Base-by-base conservation (phyloP, 2,888 invertebrate species). In the Cheilosia variabilis region DNA sequence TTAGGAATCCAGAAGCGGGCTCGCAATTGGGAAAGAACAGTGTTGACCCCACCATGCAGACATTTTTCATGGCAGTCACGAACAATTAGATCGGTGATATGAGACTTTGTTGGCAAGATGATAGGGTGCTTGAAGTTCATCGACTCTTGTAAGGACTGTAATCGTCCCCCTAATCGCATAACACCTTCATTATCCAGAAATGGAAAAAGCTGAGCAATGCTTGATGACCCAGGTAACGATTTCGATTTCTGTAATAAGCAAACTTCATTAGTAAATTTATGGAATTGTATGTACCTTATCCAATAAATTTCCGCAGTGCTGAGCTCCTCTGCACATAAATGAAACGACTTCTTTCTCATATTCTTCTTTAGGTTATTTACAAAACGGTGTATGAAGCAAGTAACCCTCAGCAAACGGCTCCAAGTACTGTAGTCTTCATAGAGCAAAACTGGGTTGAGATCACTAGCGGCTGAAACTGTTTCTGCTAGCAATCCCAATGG, bases 221-320 rank as follows among this genome's bases (percentile, higher is more conserved):
- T 41, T 1, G 52, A 27, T 2, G 24, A 52, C 10, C 1, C 13
- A 2, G 4, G 4, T 9, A 69, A 1, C 1, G 47, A 10, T 5
- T 9, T 43, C 2, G 37, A 4, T 17, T 37, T 37, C 37, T 57
- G 27, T 7, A 66, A 57, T 9, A 4, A 4, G 4, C 19, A 43
- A 31, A 17, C 4, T 43, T 66, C 76, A 9, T 66, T 37, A 17
- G 41, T 9, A 65, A 50, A 34, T 4, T 34, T 15, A 4, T 34
- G 22, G 10, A 22, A 22, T 37, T 66, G 52, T 15, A 62, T 13
- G 31, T 73, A 73, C 72, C 73, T 63, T 15, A 73, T 7, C 63
- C 62, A 63, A 34, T 73, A 45, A 17, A 1, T 2, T 34, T 73
- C 63, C 9, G 63, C 37, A 7, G n/a, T 1, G 10, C 19, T 43